Percentiles rank a stretch among this genome's conserved stretches.
Evolutionary conservation across 2,797 vertebrate genomes (phyloP).

Genomic region (Psittacula echo): DNA sequence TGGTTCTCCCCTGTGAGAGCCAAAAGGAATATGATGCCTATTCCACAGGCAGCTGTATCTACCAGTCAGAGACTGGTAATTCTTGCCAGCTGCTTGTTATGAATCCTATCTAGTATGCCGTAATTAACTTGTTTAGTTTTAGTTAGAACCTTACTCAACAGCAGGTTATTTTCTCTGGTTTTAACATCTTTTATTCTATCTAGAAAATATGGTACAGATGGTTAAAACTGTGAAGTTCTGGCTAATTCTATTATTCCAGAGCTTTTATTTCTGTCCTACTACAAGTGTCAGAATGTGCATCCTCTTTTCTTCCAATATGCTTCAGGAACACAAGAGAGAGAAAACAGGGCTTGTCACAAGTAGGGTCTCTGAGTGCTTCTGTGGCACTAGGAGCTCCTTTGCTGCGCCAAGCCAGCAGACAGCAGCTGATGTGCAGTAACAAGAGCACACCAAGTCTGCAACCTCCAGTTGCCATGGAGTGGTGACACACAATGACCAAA

Average conservation of each 20-base stretch:
- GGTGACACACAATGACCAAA: not conserved
- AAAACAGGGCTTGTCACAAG: not conserved
- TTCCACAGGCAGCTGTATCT: not conserved
- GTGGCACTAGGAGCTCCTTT: not conserved
- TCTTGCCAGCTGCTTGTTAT: not conserved
- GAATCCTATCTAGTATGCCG: not conserved
- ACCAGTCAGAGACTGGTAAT: not conserved
- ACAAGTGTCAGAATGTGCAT: not conserved
- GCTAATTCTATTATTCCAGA: not conserved
- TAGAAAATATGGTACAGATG: fast-evolving
- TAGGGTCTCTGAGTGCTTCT: not conserved
- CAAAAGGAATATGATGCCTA: not conserved
- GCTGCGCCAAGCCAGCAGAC: not conserved
- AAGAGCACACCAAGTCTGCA: not conserved
- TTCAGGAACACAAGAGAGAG: not conserved
- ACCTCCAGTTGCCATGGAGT: fast-evolving
- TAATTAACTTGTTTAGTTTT: not conserved
- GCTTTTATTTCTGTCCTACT: not conserved
- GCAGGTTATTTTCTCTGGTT: not conserved
- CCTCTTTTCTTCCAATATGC: not conserved
- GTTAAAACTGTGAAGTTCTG: not conserved
- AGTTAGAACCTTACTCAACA: not conserved
- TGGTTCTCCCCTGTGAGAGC: not conserved
- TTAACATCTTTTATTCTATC: not conserved
- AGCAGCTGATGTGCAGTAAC: not conserved